phyloP scores from a whole-genome alignment of 2,888 invertebrate species.

The Cheilosia scutellata region DNA sequence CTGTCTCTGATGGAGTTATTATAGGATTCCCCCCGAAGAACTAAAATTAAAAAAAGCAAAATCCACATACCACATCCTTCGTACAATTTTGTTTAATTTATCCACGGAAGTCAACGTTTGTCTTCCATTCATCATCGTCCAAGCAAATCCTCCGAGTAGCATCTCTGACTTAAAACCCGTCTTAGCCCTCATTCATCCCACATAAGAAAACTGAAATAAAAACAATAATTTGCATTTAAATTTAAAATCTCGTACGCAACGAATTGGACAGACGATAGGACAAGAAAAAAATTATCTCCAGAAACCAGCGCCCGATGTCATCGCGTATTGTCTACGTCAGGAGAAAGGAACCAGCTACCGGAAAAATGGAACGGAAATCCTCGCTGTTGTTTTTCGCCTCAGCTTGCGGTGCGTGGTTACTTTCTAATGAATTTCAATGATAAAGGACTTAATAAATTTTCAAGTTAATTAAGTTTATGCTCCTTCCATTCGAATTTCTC shows the following conservation, averaged over 20 bases:
- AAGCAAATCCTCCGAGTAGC: slow-evolving; percentile 31
- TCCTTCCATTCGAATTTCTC: slow-evolving; percentile 57
- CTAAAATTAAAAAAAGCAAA: slow-evolving; percentile 2
- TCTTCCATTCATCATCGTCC: slow-evolving; percentile 67
- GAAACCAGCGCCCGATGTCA: slow-evolving; percentile 54
- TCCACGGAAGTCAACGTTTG: slow-evolving; percentile 65
- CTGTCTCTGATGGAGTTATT: neutral
- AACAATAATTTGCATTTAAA: slow-evolving; percentile 76
- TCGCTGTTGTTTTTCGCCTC: slow-evolving; percentile 57
- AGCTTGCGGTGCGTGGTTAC: slow-evolving; percentile 60
- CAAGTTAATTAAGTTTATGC: slow-evolving; percentile 82
- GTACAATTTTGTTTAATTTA: slow-evolving; percentile 40
- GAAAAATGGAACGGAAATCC: slow-evolving; percentile 64
- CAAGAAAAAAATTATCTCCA: slow-evolving; percentile 62
- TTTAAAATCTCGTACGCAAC: slow-evolving; percentile 69
- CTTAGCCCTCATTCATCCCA: slow-evolving; percentile 1
- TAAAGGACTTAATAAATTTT: slow-evolving; percentile 82
- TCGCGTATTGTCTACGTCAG: slow-evolving; percentile 72
- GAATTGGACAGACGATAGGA: slow-evolving; percentile 40
- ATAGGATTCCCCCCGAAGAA: neutral
- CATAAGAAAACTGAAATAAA: slow-evolving; percentile 56
- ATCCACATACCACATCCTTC: slow-evolving; percentile 8
- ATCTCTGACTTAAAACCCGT: slow-evolving; percentile 47
- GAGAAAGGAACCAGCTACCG: slow-evolving; percentile 38
- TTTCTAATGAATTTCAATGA: slow-evolving; percentile 79